phyloP scores from a whole-genome alignment of 2,113 vertebrate species.

The Amphiprion ocellaris region DNA sequence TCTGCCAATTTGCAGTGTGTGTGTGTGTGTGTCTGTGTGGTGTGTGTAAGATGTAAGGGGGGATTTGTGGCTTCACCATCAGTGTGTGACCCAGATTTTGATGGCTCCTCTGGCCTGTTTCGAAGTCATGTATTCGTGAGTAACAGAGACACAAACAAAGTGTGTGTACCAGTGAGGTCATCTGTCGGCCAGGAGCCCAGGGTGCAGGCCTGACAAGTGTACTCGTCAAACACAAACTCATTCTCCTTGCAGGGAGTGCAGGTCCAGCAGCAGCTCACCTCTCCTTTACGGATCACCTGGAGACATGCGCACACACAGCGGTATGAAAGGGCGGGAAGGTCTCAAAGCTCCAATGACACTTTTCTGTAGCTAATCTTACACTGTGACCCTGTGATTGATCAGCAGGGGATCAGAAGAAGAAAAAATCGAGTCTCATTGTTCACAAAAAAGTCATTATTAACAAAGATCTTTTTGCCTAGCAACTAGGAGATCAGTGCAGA shows the following conservation, averaged over 20 bases:
- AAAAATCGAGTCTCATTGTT: not conserved
- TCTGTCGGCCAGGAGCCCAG: slow-evolving; percentile 95
- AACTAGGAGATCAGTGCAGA: not conserved
- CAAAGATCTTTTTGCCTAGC: not conserved
- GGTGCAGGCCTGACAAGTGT: slow-evolving; percentile 94
- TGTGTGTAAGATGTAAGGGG: not conserved
- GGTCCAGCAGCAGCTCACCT: slow-evolving; percentile 99
- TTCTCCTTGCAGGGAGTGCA: slow-evolving; percentile 99
- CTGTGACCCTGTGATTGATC: slow-evolving; percentile 42
- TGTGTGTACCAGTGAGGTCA: slow-evolving; percentile 91
- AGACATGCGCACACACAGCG: slow-evolving; percentile 23
- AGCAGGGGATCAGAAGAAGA: slow-evolving; percentile 33
- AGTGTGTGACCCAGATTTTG: slow-evolving; percentile 46
- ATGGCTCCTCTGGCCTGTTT: slow-evolving; percentile 3
- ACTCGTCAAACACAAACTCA: slow-evolving; percentile 96
- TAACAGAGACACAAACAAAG: slow-evolving; percentile 1
- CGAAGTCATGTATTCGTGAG: not conserved
- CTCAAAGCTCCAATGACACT: slow-evolving; percentile 60
- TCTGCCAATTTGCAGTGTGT: not conserved
- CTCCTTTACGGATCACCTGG: slow-evolving; percentile 98
- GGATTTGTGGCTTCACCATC: slow-evolving; percentile 10
- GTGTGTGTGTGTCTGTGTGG: not conserved
- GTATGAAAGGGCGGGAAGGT: slow-evolving; percentile 29
- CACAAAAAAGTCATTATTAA: not conserved
- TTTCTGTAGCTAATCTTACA: slow-evolving; percentile 68